Evolutionary conservation across 2,797 vertebrate genomes (phyloP).

Genomic region (Delichon dasypus): DNA sequence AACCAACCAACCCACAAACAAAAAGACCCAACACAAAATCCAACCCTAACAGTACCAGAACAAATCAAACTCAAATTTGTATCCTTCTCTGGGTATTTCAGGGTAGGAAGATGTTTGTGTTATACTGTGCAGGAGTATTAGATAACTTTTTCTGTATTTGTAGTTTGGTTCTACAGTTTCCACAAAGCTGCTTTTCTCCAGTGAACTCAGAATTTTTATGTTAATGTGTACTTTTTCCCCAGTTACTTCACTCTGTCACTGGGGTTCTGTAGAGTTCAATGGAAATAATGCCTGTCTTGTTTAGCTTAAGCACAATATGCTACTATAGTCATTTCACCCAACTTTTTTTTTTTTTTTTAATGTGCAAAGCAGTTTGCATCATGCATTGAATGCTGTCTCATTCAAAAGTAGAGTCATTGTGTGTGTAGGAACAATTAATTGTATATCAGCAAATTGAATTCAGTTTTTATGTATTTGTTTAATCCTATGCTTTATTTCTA

Average conservation of each 20-base stretch:
- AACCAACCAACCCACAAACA: neutral
- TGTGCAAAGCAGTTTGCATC: neutral
- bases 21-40: neutral
- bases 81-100: neutral
- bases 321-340: constrained; percentile 10
- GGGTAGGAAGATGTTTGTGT: neutral
- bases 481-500: neutral
- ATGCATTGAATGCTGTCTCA: neutral
- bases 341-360: neutral
- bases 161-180: neutral
- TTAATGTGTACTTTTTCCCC: constrained; percentile 18
- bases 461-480: neutral
- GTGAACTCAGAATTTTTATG: constrained; percentile 51
- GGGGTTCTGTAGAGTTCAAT: constrained; percentile 24
- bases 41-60: neutral
- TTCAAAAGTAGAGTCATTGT: neutral
- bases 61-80: neutral
- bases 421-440: neutral
- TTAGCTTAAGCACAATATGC: constrained; percentile 36
- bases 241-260: constrained; percentile 18
- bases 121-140: neutral
- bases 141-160: neutral
- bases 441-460: neutral
- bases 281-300: constrained; percentile 57
- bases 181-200: constrained; percentile 46